A percentile compares a stretch with the other conserved stretches of the same genome.
Evolutionary conservation across 1,140 invertebrate genomes (phyloP).

Genomic region (Bradynema listronoti): DNA sequence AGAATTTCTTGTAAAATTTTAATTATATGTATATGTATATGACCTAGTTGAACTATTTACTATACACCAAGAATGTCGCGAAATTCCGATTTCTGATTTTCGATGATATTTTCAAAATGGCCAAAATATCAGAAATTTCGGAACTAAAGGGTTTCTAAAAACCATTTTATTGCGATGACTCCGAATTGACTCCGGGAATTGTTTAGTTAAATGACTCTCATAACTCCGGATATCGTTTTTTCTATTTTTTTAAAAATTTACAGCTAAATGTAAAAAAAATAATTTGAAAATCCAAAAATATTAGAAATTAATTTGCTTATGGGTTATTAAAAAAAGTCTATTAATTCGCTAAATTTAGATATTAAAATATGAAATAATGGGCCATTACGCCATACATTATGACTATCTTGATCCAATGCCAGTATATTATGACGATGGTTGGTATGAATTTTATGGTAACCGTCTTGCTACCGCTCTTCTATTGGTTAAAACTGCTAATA

Average conservation of each 20-base stretch:
- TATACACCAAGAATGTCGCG: too few species aligned
- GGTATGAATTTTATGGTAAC: constrained; percentile 42
- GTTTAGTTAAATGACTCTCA: too few species aligned
- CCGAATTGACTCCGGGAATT: too few species aligned
- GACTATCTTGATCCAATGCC: constrained; percentile 39
- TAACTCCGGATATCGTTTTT: too few species aligned
- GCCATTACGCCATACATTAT: constrained; percentile 40
- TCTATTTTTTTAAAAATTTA: too few species aligned
- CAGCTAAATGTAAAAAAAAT: neutral
- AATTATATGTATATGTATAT: too few species aligned
- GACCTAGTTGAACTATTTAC: too few species aligned
- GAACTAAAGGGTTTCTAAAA: too few species aligned
- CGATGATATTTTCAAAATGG: too few species aligned
- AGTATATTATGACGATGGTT: constrained; percentile 33
- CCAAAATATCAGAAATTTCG: too few species aligned
- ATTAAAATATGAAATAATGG: constrained; percentile 28
- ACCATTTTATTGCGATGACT: constrained; percentile 1
- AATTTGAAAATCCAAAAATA: neutral
- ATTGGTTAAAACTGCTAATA: constrained; percentile 28
- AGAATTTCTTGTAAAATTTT: constrained; percentile 35
- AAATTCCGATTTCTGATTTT: too few species aligned
- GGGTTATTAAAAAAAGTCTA: constrained; percentile 5
- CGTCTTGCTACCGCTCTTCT: constrained; percentile 36
- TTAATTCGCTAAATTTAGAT: constrained; percentile 12
- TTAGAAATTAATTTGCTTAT: too few species aligned